These are phyloP conservation scores for Cataglyphis altisquamis DNA, from an alignment of 2,888 invertebrate species.

Conservation along the genomic window DNA sequence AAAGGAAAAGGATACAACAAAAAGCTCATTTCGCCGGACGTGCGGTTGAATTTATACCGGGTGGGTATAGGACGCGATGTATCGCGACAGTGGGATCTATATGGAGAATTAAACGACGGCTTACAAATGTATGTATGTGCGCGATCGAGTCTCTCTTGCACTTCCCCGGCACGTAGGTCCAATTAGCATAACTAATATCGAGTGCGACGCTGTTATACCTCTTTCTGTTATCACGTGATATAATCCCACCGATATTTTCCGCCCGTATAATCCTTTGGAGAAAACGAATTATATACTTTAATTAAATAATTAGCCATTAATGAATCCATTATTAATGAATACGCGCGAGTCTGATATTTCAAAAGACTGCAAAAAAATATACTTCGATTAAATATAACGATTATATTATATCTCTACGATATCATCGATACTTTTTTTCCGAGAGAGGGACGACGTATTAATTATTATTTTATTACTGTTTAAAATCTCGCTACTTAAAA, in stretches of 20 bases:
- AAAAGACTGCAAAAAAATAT: background rate
- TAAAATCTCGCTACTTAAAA: background rate
- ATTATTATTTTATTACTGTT: background rate
- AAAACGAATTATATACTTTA: background rate
- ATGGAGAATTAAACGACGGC: conserved; percentile 53
- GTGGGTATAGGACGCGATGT: conserved; percentile 34
- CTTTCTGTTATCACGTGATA: conserved; percentile 57
- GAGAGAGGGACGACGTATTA: background rate
- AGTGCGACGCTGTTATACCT: conserved; percentile 42
- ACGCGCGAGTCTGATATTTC: background rate
- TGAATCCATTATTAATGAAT: background rate
- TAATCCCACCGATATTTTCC: conserved; percentile 13
- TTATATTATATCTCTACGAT: background rate
- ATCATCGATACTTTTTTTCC: background rate
- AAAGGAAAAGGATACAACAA: conserved; percentile 42
- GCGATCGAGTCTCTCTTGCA: conserved; percentile 51
- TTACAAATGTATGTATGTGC: conserved; percentile 45
- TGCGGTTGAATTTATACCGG: conserved; percentile 51
- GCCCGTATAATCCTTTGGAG: background rate
- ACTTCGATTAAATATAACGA: background rate
- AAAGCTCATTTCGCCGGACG: conserved; percentile 54
- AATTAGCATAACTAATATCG: conserved; percentile 57
- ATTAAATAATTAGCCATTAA: conserved; percentile 12
- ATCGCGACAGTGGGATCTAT: conserved; percentile 46
- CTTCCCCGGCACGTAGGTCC: conserved; percentile 47